These are phyloP conservation scores for Yoshiicerus persimilis DNA, from an alignment of 1,140 invertebrate genomes.

Conservation along the genomic window DNA sequence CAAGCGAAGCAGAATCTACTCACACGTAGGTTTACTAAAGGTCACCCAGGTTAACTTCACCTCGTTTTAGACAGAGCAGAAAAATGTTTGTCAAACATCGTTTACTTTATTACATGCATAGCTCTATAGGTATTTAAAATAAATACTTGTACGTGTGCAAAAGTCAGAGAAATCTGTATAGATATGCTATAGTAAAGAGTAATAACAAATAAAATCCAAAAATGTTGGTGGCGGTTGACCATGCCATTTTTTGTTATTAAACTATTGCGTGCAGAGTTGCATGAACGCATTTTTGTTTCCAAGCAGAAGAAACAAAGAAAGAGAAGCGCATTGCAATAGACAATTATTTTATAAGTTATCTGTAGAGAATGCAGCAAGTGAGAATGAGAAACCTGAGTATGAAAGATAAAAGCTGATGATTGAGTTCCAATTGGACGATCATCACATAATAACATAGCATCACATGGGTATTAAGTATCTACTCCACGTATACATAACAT, in stretches of 20 bases:
- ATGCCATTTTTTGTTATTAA: neutral
- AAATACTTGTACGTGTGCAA: too few relatives aligned
- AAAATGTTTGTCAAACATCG: neutral
- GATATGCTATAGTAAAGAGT: neutral
- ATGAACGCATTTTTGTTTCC: neutral
- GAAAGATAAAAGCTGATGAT: neutral
- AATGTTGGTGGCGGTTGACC: neutral
- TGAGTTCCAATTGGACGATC: neutral
- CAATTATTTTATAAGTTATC: neutral
- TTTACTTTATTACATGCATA: too few relatives aligned
- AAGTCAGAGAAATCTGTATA: too few relatives aligned
- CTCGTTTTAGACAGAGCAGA: neutral
- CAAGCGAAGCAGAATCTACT: too few relatives aligned
- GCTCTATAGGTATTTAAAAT: too few relatives aligned
- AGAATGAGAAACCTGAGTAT: neutral
- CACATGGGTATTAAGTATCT: too few relatives aligned
- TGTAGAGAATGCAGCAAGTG: neutral
- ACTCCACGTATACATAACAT: too few relatives aligned
- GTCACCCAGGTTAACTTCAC: neutral
- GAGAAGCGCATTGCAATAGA: too few relatives aligned
- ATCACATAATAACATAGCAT: neutral
- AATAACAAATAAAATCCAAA: neutral
- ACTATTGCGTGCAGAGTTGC: neutral
- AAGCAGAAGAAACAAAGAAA: neutral
- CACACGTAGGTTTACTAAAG: neutral